Conservation (phyloP, 2,797 vertebrate genomes). For the Petrocephalus sullivani region DNA sequence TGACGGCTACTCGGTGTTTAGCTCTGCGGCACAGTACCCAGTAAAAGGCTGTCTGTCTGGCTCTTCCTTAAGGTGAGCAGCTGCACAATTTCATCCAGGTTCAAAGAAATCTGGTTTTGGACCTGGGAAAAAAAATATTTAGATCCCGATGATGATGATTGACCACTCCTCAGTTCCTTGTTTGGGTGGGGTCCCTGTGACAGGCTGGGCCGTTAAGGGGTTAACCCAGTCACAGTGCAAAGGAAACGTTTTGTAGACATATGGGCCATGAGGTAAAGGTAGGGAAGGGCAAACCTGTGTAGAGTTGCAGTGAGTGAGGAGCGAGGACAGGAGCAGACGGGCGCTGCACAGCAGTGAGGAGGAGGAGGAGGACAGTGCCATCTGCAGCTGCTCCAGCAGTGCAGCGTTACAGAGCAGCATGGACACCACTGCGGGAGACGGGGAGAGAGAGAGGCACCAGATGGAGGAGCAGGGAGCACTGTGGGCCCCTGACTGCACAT, state of each 20-base stretch:
- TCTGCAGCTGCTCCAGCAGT: slow-evolving; percentile 79
- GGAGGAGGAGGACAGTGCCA: slow-evolving; percentile 52
- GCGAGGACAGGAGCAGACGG: slow-evolving; percentile 76
- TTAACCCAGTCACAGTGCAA: neutral
- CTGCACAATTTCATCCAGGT: slow-evolving; percentile 69
- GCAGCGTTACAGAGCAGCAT: slow-evolving; percentile 76
- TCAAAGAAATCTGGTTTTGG: slow-evolving; percentile 70
- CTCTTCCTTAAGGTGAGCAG: slow-evolving; percentile 68
- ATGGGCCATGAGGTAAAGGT: neutral
- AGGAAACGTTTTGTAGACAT: neutral
- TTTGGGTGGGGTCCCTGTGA: neutral
- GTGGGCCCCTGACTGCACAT: neutral
- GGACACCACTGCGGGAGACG: slow-evolving; percentile 69
- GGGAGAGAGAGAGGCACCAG: neutral
- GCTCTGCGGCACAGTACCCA: slow-evolving; percentile 62
- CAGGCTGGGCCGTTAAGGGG: neutral
- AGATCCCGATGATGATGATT: neutral
- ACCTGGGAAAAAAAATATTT: slow-evolving; percentile 60
- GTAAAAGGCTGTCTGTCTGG: slow-evolving; percentile 64
- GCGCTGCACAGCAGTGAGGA: slow-evolving; percentile 68
- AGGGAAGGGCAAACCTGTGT: slow-evolving; percentile 68
- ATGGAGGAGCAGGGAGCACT: slow-evolving; percentile 24
- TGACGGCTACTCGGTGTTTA: slow-evolving; percentile 25
- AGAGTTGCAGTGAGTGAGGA: slow-evolving; percentile 74
- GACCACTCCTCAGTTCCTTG: neutral